phyloP scores from a whole-genome alignment of 2,888 invertebrate species.

The Standfussiana lucernea region DNA sequence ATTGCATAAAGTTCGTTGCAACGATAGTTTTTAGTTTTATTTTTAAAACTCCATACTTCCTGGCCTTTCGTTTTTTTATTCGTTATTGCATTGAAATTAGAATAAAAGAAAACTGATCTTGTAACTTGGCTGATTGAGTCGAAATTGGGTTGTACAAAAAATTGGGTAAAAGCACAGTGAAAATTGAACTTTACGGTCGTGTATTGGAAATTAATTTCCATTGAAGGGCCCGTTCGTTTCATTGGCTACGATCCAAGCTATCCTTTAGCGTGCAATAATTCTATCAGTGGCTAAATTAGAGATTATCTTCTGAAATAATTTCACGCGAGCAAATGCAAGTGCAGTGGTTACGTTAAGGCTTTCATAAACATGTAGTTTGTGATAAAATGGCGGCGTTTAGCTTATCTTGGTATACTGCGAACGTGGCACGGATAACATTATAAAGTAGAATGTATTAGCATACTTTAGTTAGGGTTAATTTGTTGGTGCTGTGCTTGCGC shows the following conservation, averaged over 20 bases:
- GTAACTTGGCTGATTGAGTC: conserved; percentile 36
- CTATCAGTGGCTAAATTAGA: conserved; percentile 80
- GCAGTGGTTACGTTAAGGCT: conserved; percentile 28
- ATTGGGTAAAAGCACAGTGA: conserved; percentile 58
- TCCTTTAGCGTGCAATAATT: conserved; percentile 81
- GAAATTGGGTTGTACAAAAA: conserved; percentile 58
- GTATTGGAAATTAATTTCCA: conserved; percentile 71
- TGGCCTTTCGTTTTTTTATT: conserved; percentile 47
- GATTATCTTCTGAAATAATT: conserved; percentile 79
- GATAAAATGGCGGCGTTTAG: conserved; percentile 50
- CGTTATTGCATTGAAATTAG: conserved; percentile 41
- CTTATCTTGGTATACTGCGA: conserved; percentile 43
- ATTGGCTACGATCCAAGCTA: conserved; percentile 80
- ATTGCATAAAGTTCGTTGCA: conserved; percentile 62
- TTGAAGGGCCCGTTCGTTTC: conserved; percentile 52
- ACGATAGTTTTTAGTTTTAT: conserved; percentile 46
- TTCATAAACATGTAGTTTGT: conserved; percentile 52
- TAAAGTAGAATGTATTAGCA: conserved; percentile 37
- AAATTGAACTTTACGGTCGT: conserved; percentile 66
- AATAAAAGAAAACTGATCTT: conserved; percentile 44
- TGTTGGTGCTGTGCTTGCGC: background rate
- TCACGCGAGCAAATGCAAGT: conserved; percentile 59
- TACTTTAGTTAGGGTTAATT: conserved; percentile 11
- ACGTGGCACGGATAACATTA: conserved; percentile 41
- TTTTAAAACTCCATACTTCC: conserved; percentile 56